phyloP scores from a whole-genome alignment of 1,140 invertebrate species.

The Triops cancriformis region DNA sequence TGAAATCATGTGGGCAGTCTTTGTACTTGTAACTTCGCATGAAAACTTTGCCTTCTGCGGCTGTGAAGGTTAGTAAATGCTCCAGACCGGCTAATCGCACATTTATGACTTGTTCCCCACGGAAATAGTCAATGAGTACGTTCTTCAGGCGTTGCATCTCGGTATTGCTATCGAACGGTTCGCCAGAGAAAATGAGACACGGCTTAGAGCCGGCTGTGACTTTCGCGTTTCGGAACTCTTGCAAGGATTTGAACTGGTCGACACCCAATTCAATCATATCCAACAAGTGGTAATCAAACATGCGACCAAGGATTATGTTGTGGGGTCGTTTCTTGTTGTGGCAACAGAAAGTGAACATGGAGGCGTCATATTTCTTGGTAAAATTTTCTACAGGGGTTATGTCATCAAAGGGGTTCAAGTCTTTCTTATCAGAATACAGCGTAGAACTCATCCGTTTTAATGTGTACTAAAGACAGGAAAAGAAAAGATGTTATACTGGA shows the following conservation, averaged over 20 bases:
- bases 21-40: slow-evolving; percentile 73
- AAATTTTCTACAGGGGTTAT: slow-evolving; percentile 70
- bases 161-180: slow-evolving; percentile 68
- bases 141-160: slow-evolving; percentile 78
- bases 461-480: slow-evolving; percentile 22
- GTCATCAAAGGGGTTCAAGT: slow-evolving; percentile 80
- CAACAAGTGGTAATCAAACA: slow-evolving; percentile 79
- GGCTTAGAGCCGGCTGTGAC: slow-evolving; percentile 77
- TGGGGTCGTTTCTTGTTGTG: slow-evolving; percentile 90
- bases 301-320: slow-evolving; percentile 78
- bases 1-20: slow-evolving; percentile 20
- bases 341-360: slow-evolving; percentile 82
- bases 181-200: slow-evolving; percentile 86
- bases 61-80: slow-evolving; percentile 82
- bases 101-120: slow-evolving; percentile 67
- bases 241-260: slow-evolving; percentile 66
- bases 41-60: slow-evolving; percentile 65
- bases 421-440: slow-evolving; percentile 69
- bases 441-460: slow-evolving; percentile 77
- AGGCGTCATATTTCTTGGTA: slow-evolving; percentile 73
- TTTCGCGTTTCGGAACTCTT: slow-evolving; percentile 71
- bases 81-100: slow-evolving; percentile 86
- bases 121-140: slow-evolving; percentile 86
- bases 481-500: slow-evolving; percentile 12
- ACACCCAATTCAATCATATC: slow-evolving; percentile 96